Evolutionary conservation across 2,888 invertebrate species (phyloP), one percentile per base, ranked within the genome.

Genomic region (Andrena dorsata): DNA sequence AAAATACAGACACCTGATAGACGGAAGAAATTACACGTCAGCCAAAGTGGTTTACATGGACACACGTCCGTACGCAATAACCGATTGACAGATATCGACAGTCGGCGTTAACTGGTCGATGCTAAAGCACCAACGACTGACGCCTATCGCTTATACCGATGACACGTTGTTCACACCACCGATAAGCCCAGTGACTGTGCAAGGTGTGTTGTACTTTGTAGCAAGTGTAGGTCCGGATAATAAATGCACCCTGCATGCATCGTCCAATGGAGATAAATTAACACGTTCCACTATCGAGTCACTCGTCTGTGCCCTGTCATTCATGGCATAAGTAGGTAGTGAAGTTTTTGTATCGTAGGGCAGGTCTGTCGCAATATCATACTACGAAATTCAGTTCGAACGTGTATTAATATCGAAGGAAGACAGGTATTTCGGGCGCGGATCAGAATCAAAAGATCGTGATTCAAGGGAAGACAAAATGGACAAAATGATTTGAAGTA

Each of bases 31-130:
- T 71, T 77, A 74, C 56, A 61, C 35, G 79, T 75, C 80, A 61
- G 53, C 23, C 53, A n/a, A 66, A 86, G 80, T 56, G 69, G 84
- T 80, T 80, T 53, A 69, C 72, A 75, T 61, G 82, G 53, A 49
- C 35, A 64, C 61, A 58, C 69, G 72, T 83, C 71, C 74, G 66
- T 80, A 78, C 70, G 35, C 73, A 80, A 80, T 74, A 82, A 80
- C 51, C 78, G 83, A 86, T 83, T 86, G 88, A 88, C 88, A 79
- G 85, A 58, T 88, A 88, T 88, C 84, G 88, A 87, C 88, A 84
- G 75, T 88, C 58, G 83, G 75, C 80, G 86, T 80, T 88, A 86
- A 82, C 83, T 80, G 77, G 80, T 83, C 83, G 78, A 76, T 70
- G 82, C 76, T 83, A 79, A 73, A 78, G 80, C 80, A 80, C 65